Base-by-base conservation (phyloP, 2,888 invertebrate genomes). In the Holacanthella duospinosa region DNA sequence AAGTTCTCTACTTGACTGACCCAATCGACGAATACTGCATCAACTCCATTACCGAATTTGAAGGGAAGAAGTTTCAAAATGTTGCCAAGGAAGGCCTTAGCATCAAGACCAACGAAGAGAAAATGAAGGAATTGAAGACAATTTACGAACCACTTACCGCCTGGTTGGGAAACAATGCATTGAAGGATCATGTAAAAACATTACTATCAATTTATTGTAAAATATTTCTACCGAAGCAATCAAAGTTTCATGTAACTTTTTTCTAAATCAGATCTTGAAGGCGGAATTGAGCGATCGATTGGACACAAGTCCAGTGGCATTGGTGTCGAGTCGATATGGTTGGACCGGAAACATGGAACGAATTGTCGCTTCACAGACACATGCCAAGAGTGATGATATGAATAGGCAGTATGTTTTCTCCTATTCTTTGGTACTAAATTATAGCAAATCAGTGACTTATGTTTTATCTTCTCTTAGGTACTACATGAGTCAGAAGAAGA, bases 61-160 rank as follows among this genome's bases (percentile, higher is more conserved):
- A 99, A 75, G 93, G 94, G 61, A 93, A 95, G 81, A 97, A 95
- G 80, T 97, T 99, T 89, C 94, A 94, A 80, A 99, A 99, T 78
- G 93, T 96, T 61, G 99, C 99, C 73, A 99, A 99, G 80, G 99
- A 99, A 81, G 95, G 95, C 36, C 87, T 97, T 77, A 85, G 86
- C 71, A 79, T 97, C 9, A 85, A 88, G 55, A 91, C 93, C 75
- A 80, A 79, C 66, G 78, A 78, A 63, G 88, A 88, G 77, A 84
- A 84, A 71, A 79, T 86, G 74, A 92, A 93, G 76, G 84, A 84
- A 63, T 77, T 89, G 66, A 87, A 88, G 77, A 82, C 81, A 71
- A 83, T 85, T 63, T 94, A 86, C 78, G 92, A 94, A 79, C 94
- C 96, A 56, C 82, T 99, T 65, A 86, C 87, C 24, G 86, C 86